Evolutionary conservation across 2,888 invertebrate species (phyloP).

Genomic region (Mechanitis messenoides): DNA sequence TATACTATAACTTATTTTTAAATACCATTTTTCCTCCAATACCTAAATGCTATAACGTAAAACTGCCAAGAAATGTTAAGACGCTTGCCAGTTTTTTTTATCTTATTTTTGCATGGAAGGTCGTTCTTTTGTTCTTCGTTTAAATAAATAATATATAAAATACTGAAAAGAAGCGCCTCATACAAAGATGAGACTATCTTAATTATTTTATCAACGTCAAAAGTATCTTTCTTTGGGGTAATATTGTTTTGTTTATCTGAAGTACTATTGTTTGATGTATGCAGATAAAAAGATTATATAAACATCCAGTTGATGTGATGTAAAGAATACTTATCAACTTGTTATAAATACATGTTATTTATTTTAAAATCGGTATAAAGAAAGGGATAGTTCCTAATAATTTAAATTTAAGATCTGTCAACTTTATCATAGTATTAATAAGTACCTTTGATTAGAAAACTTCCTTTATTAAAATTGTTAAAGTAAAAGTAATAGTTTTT

Average conservation of each 20-base stretch:
- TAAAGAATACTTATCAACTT: background rate
- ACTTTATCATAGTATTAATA: no score
- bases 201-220: background rate
- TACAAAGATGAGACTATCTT: background rate
- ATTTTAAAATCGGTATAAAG: no score
- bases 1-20: background rate
- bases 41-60: background rate
- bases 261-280: slow-evolving; percentile 3
- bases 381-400: no score
- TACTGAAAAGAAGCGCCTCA: background rate
- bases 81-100: slow-evolving; percentile 5
- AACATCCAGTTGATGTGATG: background rate
- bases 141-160: background rate
- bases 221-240: background rate
- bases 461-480: no score
- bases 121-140: slow-evolving; percentile 1
- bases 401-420: no score
- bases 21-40: background rate
- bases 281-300: slow-evolving; percentile 1
- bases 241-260: background rate
- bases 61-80: slow-evolving; percentile 3
- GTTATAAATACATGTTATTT: no score
- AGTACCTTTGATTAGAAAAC: no score
- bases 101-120: slow-evolving; percentile 1
- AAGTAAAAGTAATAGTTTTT: no score